Evolutionary conservation across 2,888 invertebrate species (phyloP), one percentile per base, ranked within the genome.

Genomic region (Psococerastis gibbosa): DNA sequence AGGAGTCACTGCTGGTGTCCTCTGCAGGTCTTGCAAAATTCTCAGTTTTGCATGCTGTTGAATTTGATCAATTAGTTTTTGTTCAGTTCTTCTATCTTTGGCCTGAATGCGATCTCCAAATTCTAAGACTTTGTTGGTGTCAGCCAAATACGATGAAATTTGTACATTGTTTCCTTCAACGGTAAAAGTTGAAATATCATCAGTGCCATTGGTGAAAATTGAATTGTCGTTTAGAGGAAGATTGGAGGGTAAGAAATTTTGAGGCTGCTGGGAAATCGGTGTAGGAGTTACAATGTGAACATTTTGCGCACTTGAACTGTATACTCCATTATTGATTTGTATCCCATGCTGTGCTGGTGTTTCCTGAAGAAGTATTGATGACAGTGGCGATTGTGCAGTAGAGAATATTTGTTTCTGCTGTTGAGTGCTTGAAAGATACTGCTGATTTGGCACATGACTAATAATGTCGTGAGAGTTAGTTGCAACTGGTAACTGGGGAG

Each of bases 71-170:
- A 38, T 38, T 3, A 38, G 5, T 11, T 11, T 15, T 38, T 16
- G 18, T 11, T 38, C 38, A 9, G 27, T 11, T 20, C 20, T 16
- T 5, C 38, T 15, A 22, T 38, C 38, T 18, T 38, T 22, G 17
- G 17, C 20, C 20, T 38, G 18, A 34, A 42, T 45, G 18, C 33
- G 17, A 11, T 43, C 43, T 3, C 46, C 46, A 32, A 38, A 46
- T 3, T 27, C 13, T 9, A 43, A 13, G 8, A 27, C 43, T 4
- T n/a, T 13, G 35, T 50, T 52, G n/a, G 49, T 49, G 44, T 51
- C 50, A 6, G 50, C 50, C 5, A 51, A 31, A 41, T 49, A 52
- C 3, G 51, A 49, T 6, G 50, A 52, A 2, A 52, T 43, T 32
- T 50, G 46, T 8, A 45, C n/a, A 18, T 43, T 41, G n/a, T 42